These are phyloP conservation scores for Maconellicoccus hirsutus DNA, from an alignment of 1,140 invertebrate species.

Conservation along the genomic window DNA sequence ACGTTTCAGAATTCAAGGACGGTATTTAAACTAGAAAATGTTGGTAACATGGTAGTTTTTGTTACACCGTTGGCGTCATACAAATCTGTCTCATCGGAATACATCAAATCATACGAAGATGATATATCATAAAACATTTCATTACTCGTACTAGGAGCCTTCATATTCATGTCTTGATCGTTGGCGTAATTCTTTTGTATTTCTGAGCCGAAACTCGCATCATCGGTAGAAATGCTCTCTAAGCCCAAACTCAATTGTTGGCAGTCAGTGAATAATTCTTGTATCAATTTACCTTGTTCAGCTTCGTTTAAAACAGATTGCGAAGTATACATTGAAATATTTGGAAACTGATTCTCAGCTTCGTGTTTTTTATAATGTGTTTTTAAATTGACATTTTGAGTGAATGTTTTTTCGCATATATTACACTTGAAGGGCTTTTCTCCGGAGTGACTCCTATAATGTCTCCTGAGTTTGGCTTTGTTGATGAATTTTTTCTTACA, in stretches of 20 bases:
- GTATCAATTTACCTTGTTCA: background rate
- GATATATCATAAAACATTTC: background rate
- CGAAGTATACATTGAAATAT: background rate
- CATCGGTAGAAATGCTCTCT: background rate
- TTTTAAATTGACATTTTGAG: background rate
- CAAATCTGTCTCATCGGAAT: background rate
- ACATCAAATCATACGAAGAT: background rate
- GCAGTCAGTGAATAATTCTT: background rate
- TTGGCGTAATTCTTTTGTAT: background rate
- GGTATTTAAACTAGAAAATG: background rate
- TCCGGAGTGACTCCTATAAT: constrained; percentile 26
- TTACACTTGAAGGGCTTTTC: constrained; percentile 27
- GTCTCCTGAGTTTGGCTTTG: background rate
- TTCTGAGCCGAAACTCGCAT: background rate
- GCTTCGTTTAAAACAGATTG: background rate
- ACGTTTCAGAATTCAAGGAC: no score
- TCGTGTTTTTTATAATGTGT: background rate
- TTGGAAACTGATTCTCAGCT: background rate
- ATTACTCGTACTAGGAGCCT: background rate
- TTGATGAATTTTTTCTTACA: constrained; percentile 17
- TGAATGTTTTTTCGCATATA: constrained; percentile 27
- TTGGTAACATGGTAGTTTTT: background rate
- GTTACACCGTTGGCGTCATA: background rate
- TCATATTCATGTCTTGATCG: background rate
- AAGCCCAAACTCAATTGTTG: background rate